Evolutionary conservation across 2,888 invertebrate species (phyloP), one percentile per base, ranked within the genome.

Genomic region (Troides oblongomaculatus): DNA sequence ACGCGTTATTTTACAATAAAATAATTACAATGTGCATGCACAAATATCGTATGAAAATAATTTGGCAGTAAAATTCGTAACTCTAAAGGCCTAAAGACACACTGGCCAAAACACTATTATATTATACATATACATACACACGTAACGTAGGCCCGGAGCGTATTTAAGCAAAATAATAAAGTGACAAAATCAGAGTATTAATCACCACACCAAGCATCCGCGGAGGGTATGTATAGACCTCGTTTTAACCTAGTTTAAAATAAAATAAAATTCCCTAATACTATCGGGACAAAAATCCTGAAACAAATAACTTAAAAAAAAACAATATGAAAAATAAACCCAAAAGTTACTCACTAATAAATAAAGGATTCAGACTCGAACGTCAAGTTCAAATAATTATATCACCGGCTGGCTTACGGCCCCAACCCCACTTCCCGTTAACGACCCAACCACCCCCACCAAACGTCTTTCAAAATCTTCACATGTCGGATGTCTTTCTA

Each of bases 61-160:
- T 91, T 92, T 92, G 92, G 92, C 92, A 92, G 92, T 92, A 92
- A 92, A 92, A 86, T 92, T 92, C 92, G 90, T 92, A 92, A 88
- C 80, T 87, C 89, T 92, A 92, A 89, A 90, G 91, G 91, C 92
- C 91, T 86, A 87, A 87, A 53, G 66, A 88, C 88, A 88, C 85
- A 88, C 86, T 87, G 91, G 90, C 92, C 92, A 88, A 90, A 91
- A 91, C 89, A 91, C 89, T 92, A 91, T 85, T 88, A 89, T 92
- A 21, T 21, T 21, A 21, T 21, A 21, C 21, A 21, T 21, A 21
- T 21, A 21, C 21, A 21, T 21, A 21, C 21, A 92, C 87, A 86
- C 30, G 21, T 21, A 21, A 89, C 87, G 89, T 92, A 92, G 92
- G 92, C 92, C 91, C 83, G 76, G 86, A 88, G 90, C 88, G 86